A percentile compares a stretch with the other conserved stretches of the same genome.
phyloP scores from a whole-genome alignment of 2,113 vertebrate genomes.

The Alexandromys fortis region DNA sequence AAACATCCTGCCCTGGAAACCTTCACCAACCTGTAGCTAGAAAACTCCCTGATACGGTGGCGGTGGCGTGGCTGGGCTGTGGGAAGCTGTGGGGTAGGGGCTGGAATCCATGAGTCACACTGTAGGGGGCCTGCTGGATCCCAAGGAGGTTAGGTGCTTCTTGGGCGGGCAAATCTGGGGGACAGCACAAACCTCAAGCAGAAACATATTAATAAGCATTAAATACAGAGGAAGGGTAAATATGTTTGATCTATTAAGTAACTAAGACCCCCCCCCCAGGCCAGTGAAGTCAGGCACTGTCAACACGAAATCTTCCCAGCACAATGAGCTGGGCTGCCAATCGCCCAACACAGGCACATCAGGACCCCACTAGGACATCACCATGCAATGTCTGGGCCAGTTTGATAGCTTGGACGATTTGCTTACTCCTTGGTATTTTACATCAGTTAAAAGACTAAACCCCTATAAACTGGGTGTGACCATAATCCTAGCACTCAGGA shows the following conservation, averaged over 20 bases:
- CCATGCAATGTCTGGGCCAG: no score
- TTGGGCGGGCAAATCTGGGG: not conserved
- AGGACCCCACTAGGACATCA: no score
- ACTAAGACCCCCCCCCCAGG: not conserved
- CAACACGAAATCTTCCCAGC: rapidly evolving
- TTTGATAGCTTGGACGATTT: not conserved
- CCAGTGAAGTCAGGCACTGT: not conserved
- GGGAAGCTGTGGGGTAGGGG: not conserved
- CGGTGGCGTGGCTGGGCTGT: not conserved
- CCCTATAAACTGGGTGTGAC: not conserved
- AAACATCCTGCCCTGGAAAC: conserved; percentile 77
- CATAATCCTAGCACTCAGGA: not conserved
- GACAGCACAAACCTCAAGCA: not conserved
- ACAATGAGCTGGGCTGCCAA: not conserved
- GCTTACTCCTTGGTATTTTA: not conserved
- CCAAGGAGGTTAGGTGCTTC: not conserved
- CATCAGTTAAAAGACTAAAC: not conserved
- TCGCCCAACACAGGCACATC: rapidly evolving
- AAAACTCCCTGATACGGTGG: not conserved
- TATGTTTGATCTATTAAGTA: not conserved
- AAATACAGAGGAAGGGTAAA: not conserved
- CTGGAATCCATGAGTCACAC: conserved; percentile 61
- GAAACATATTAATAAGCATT: not conserved
- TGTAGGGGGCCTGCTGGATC: not conserved
- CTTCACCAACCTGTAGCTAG: conserved; percentile 71